phyloP scores from a whole-genome alignment of 2,113 vertebrate genomes.

The Echinops telfairi region DNA sequence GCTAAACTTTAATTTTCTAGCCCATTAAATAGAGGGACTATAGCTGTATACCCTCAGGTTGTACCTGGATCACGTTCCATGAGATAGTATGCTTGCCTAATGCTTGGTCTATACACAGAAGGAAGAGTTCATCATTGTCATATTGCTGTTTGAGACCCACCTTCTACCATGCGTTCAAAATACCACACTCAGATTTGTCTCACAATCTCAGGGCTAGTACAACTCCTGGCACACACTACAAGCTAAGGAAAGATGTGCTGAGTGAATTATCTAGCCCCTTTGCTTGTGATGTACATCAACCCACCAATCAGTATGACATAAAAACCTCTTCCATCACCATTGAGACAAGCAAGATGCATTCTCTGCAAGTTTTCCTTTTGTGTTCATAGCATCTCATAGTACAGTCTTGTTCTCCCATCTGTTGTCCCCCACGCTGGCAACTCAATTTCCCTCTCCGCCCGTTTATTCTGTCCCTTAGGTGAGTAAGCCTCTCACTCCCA shows the following conservation, averaged over 20 bases:
- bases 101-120: background rate
- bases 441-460: constrained; percentile 16
- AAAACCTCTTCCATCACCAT: background rate
- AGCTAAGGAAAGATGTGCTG: background rate
- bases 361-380: background rate
- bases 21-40: background rate
- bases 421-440: background rate
- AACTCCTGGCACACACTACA: background rate
- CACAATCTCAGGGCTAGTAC: background rate
- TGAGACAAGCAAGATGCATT: constrained; percentile 19
- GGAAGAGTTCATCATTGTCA: background rate
- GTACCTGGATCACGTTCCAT: background rate
- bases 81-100: background rate
- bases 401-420: constrained; percentile 31
- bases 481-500: constrained; percentile 25
- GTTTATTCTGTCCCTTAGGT: constrained; percentile 41
- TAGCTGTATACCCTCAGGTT: background rate
- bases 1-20: constrained; percentile 6
- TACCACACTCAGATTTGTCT: background rate
- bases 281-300: background rate
- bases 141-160: background rate
- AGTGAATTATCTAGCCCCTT: background rate
- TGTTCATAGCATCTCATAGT: background rate
- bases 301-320: background rate
- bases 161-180: background rate